phyloP scores from a whole-genome alignment of 2,797 vertebrate genomes.

The Luscinia luscinia region DNA sequence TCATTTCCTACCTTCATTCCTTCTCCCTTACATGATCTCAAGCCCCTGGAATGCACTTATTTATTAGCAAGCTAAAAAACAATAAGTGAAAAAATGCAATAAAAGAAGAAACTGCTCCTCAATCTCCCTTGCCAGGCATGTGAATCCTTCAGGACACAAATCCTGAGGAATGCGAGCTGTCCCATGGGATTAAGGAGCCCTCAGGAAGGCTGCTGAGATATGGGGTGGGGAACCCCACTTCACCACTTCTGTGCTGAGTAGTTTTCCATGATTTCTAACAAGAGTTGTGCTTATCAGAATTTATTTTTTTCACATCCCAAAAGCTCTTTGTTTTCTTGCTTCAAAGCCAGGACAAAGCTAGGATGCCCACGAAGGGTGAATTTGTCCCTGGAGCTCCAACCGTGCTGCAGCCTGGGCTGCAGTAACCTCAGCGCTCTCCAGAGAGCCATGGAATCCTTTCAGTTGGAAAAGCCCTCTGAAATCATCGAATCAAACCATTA shows the following conservation, averaged over 20 bases:
- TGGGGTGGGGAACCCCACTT: fast-evolving
- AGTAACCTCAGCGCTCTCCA: not conserved
- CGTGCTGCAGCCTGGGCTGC: not conserved
- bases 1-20: constrained; percentile 31
- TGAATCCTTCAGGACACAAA: not conserved
- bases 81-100: constrained; percentile 40
- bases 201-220: not conserved
- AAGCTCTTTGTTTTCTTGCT: not conserved
- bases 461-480: not conserved
- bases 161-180: not conserved
- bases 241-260: not conserved
- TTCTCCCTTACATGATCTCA: not conserved
- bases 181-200: not conserved
- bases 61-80: constrained; percentile 24
- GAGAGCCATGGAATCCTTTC: not conserved
- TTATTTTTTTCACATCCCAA: not conserved
- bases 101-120: constrained; percentile 9
- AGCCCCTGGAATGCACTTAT: constrained; percentile 27
- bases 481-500: too few species aligned
- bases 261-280: not conserved
- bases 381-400: not conserved
- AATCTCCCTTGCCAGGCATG: not conserved
- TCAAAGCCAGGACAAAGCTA: not conserved
- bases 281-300: not conserved
- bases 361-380: not conserved